These are phyloP conservation scores for Pseudomyrmex dendroicus DNA, from an alignment of 1,140 invertebrate species.

Conservation along the genomic window DNA sequence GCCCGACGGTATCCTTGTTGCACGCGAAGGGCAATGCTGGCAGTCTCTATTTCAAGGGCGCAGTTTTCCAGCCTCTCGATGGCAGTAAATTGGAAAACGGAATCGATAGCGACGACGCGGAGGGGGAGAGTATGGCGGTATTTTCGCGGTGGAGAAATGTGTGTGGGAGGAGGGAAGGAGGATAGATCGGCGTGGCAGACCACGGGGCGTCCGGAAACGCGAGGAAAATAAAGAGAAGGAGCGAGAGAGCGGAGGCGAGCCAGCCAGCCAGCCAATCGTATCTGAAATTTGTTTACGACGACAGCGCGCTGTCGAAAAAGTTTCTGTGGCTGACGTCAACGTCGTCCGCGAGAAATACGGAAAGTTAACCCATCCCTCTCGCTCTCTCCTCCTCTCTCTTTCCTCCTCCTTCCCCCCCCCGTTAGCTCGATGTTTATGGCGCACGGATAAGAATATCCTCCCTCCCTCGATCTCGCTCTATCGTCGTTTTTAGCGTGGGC, in stretches of 20 bases:
- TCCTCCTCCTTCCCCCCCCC: not conserved
- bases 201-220: slow-evolving; percentile 13
- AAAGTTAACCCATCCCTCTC: slow-evolving; percentile 45
- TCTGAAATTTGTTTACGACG: slow-evolving; percentile 63
- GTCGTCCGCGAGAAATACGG: slow-evolving; percentile 28
- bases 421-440: not conserved
- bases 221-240: slow-evolving; percentile 17
- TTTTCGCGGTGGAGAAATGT: slow-evolving; percentile 20
- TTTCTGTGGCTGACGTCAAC: slow-evolving; percentile 37
- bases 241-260: slow-evolving; percentile 33
- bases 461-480: not conserved
- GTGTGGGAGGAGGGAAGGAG: not conserved
- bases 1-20: not conserved
- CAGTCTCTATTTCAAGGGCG: slow-evolving; percentile 46
- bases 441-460: not conserved
- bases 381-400: not conserved
- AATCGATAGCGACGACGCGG: slow-evolving; percentile 4
- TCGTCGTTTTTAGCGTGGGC: not conserved
- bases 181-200: slow-evolving; percentile 2
- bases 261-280: slow-evolving; percentile 53
- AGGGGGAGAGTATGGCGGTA: not conserved
- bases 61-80: slow-evolving; percentile 1
- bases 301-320: slow-evolving; percentile 50
- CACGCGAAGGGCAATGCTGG: not conserved
- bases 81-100: slow-evolving; percentile 47